Conservation (phyloP, 2,888 invertebrate genomes). For the Drosophila eohydei region DNA sequence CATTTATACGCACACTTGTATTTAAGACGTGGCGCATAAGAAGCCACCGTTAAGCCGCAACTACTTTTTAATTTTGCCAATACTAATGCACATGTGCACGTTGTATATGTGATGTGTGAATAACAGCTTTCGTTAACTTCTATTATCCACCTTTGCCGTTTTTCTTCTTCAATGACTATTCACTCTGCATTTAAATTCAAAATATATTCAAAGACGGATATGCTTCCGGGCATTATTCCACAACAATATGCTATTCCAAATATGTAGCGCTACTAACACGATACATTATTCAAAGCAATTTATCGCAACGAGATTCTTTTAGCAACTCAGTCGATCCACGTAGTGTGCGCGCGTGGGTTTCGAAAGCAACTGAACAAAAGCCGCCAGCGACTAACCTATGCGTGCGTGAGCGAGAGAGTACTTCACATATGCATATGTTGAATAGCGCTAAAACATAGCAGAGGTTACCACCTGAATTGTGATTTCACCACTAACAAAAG, state of each 20-base stretch:
- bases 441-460: conserved; percentile 21
- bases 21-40: conserved; percentile 46
- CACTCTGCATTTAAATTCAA: conserved; percentile 9
- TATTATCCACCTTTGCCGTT: conserved; percentile 12
- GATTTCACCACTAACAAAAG: conserved; percentile 40
- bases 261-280: conserved; percentile 10
- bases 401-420: conserved; percentile 30
- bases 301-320: conserved; percentile 35
- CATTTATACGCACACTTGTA: neutral
- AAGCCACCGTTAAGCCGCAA: conserved; percentile 25
- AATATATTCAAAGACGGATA: neutral
- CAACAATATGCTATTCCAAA: conserved; percentile 29
- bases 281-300: conserved; percentile 37
- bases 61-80: conserved; percentile 30
- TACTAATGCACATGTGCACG: neutral
- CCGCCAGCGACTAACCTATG: conserved; percentile 30
- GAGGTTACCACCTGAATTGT: conserved; percentile 16
- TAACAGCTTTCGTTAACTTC: conserved; percentile 18
- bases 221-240: conserved; percentile 25
- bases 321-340: conserved; percentile 27
- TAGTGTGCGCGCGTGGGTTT: conserved; percentile 44
- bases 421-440: conserved; percentile 19
- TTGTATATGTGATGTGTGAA: conserved; percentile 14
- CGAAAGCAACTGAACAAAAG: conserved; percentile 59
- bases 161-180: conserved; percentile 12